phyloP scores from a whole-genome alignment of 2,113 vertebrate species.

The Pygoscelis adeliae region DNA sequence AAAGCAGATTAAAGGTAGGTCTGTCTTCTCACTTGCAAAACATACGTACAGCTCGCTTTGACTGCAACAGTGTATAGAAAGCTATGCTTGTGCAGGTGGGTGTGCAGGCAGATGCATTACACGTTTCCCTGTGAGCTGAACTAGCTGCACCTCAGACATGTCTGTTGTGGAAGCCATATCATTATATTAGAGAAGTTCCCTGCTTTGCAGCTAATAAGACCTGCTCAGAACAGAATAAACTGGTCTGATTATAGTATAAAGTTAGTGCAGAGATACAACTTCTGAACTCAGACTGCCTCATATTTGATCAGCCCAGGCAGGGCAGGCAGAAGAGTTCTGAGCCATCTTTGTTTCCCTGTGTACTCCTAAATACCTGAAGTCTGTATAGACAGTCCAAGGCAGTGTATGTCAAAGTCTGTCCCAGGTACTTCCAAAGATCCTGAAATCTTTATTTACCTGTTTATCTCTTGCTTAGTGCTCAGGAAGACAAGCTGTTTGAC shows the following conservation, averaged over 20 bases:
- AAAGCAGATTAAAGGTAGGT: background rate
- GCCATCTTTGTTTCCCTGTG: background rate
- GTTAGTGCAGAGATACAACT: background rate
- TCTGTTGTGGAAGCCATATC: background rate
- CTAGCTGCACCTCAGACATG: background rate
- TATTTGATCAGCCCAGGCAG: background rate
- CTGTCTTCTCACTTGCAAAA: background rate
- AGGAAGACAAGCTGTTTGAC: background rate
- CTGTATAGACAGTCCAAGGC: background rate
- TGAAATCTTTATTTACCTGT: background rate
- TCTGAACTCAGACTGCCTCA: background rate
- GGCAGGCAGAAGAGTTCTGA: background rate
- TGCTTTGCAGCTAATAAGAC: background rate
- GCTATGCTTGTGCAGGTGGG: fast-evolving
- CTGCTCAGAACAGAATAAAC: background rate
- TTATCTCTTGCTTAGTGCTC: background rate
- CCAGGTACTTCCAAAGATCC: background rate
- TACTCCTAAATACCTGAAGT: background rate
- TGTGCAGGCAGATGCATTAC: background rate
- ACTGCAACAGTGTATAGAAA: background rate
- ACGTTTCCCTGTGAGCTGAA: background rate
- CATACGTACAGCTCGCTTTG: fast-evolving
- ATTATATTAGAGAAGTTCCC: background rate
- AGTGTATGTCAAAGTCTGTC: background rate
- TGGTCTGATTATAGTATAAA: background rate